Evolutionary conservation across 2,888 invertebrate genomes (phyloP).

Genomic region (Trachelus troglodyta): DNA sequence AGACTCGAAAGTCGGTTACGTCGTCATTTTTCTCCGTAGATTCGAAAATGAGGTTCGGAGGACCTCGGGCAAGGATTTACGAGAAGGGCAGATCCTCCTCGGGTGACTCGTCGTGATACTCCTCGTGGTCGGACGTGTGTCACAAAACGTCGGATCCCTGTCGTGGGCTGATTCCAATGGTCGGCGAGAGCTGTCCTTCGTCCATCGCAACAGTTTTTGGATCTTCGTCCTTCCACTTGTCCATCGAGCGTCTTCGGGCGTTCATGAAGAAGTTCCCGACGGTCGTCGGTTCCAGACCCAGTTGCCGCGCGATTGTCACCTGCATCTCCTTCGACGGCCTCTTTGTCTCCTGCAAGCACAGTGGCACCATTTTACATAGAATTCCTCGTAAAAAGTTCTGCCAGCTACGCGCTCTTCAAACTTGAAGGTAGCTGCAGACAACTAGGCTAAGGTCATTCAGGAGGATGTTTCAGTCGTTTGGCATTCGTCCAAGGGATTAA

Average conservation of each 20-base stretch:
- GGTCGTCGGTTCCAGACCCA: constrained; percentile 96
- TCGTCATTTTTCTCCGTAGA: constrained; percentile 12
- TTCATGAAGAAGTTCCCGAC: constrained; percentile 99
- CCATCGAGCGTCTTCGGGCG: constrained; percentile 96
- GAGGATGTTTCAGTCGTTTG: constrained; percentile 33
- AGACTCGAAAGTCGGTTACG: constrained; percentile 10
- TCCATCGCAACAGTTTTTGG: constrained; percentile 71
- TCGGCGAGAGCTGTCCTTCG: constrained; percentile 64
- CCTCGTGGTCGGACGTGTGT: constrained; percentile 67
- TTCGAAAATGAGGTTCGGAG: background rate
- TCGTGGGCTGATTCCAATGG: constrained; percentile 63
- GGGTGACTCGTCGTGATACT: constrained; percentile 65
- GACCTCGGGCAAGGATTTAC: constrained; percentile 42
- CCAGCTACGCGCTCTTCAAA: too few relatives aligned
- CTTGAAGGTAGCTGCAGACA: constrained; percentile 9
- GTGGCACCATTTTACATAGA: too few relatives aligned
- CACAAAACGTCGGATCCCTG: constrained; percentile 65
- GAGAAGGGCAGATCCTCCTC: constrained; percentile 64
- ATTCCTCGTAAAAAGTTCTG: too few relatives aligned
- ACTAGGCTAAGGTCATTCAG: constrained; percentile 51
- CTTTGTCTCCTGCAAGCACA: constrained; percentile 88
- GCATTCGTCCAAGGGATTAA: constrained; percentile 32
- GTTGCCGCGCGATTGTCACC: constrained; percentile 96
- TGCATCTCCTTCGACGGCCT: constrained; percentile 99
- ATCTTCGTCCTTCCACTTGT: constrained; percentile 98